Base-by-base conservation (phyloP, 2,888 invertebrate species). In the Mimumesa dahlbomi region DNA sequence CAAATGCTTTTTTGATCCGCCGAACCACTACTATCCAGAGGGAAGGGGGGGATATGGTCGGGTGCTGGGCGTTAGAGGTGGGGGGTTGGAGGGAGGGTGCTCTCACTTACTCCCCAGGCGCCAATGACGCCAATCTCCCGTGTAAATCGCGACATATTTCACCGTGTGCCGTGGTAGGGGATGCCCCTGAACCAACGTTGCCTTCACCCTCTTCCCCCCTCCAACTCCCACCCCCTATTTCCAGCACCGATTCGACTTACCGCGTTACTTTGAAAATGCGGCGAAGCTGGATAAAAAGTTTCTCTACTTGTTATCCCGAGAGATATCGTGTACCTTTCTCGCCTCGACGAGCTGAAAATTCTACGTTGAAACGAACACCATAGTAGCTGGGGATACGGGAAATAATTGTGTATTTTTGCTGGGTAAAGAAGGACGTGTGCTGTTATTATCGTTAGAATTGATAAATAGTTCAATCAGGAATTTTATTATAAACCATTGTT, bases 81-180 rank as follows among this genome's bases (percentile, higher is more conserved):
- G 42, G 68, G 70, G 73, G 71, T 74, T 75, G 77, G 73, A 63
- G 74, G n/a, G 76, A 74, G 75, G 73, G 61, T 31, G 59, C 58
- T 42, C 56, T 56, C 57, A 70, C 82, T 86, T 75, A 79, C 82
- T 88, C 88, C 87, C 87, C 75, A 84, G 86, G 82, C 88, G 84
- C 86, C 88, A 87, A 88, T 88, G 87, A 88, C 84, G 86, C 87
- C 87, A 88, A 88, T 88, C 87, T 88, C 85, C 84, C 86, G 87
- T 88, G 86, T 88, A 88, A 88, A 89, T 89, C 88, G 88, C 87
- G 88, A 88, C 88, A 88, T 89, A 89, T 89, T 88, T 89, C 88
- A 88, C 85, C 82, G 84, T 82, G 82, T 62, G 19, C 45, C 61
- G 71, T 54, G 63, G 61, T 68, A 50, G 63, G 69, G 70, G 71